phyloP scores from a whole-genome alignment of 2,797 vertebrate species.

The Molossus molossus region DNA sequence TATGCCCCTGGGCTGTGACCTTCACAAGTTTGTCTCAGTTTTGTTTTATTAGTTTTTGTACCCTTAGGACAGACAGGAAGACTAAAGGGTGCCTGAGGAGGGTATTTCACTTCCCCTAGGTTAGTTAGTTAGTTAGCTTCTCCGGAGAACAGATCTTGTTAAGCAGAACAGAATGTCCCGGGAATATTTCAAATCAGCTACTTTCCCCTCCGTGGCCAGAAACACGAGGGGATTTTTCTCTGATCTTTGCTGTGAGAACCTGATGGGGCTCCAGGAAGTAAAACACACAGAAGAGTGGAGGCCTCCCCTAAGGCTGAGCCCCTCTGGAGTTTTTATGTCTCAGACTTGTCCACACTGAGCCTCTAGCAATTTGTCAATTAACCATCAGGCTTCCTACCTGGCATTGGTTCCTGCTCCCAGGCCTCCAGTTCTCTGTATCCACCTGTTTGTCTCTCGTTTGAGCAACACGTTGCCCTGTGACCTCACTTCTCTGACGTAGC shows the following conservation, averaged over 20 bases:
- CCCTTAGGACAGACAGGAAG: neutral
- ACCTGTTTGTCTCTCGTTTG: neutral
- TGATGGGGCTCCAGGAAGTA: neutral
- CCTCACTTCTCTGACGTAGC: neutral
- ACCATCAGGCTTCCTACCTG: neutral
- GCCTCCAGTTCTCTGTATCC: neutral
- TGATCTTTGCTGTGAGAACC: conserved; percentile 1
- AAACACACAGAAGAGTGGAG: neutral
- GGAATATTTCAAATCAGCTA: neutral
- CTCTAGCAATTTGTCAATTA: neutral
- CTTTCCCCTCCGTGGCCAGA: neutral
- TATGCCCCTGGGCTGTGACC: neutral
- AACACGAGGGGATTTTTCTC: conserved; percentile 18
- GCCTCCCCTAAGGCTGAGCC: neutral
- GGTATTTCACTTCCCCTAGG: neutral
- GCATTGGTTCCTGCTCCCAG: neutral
- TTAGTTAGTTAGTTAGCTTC: conserved; percentile 12
- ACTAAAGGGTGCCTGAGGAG: neutral
- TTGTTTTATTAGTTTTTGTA: neutral
- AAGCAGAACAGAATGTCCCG: neutral
- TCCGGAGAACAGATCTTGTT: neutral
- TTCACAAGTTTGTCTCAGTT: neutral
- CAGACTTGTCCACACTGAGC: neutral
- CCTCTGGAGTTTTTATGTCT: neutral
- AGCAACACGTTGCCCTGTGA: neutral